Base-by-base conservation (phyloP, 2,113 vertebrate genomes). In the Stegostoma tigrinum region DNA sequence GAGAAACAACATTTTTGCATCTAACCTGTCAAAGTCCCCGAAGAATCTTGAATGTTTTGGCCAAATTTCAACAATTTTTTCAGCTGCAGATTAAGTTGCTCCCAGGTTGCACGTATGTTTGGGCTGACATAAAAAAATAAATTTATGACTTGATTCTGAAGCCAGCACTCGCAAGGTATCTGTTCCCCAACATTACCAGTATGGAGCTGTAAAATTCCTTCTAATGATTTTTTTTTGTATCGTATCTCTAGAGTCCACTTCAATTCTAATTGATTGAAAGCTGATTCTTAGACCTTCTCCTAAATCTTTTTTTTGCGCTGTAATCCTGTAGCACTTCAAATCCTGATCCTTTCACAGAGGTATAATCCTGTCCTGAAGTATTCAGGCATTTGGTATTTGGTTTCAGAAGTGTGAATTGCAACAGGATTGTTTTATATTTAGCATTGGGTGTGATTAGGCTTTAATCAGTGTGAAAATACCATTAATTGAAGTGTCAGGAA, bases 311-410 rank as follows among this genome's bases (percentile, higher is more conserved):
- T 64, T 23, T 17, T 10, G 19, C 61, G 24, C n/a, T 19, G 23
- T 66, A 93, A 93, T 93, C 89, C 55, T 66, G 34, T 6, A 38
- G 21, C 61, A 93, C 61, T 66, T 93, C 89, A 93, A 93, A 93
- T 38, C 30, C 30, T 61, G 87, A 64, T 91, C 24, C 14, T 19
- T 91, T 91, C n/a, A 91, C 30, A 64, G 64, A 93, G 34, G 61
- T 93, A 23, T 38, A 93, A 93, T 93, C 61, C 61, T 93, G 23
- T 93, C 61, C 89, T 93, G 55, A 66, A 93, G 89, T 66, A n/a
- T 66, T 91, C 61, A 17, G 66, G 55, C 89, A 91, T 93, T 34
- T 38, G 15, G 61, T 38, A 91, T 93, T 34, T 38, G 15, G 61
- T 38, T 6, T 66, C 21, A 38, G 19, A 66, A 64, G 17, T 93